Evolutionary conservation across 2,113 vertebrate genomes (phyloP), one percentile per base, ranked within the genome.

Genomic region (Triplophysa rosa): DNA sequence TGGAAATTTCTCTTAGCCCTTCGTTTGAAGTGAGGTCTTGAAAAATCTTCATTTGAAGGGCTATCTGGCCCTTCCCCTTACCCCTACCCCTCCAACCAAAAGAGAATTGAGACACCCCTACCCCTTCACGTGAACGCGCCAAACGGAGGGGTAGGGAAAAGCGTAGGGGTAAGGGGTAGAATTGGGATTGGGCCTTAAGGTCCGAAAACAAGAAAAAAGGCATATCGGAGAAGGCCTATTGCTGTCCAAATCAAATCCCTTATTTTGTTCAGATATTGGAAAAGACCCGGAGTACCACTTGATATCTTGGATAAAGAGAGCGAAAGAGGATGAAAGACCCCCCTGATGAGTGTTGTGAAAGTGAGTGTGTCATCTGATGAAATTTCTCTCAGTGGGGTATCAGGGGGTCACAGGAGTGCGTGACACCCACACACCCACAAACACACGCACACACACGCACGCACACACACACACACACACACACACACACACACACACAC

Each of bases 331-430:
- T 72, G 47, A 42, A 16, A 61, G 61, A 69, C 89, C 85, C 88
- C 83, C 84, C 82, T 52, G 74, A 85, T 72, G 88, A 52, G 49
- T 58, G 54, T 58, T 58, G 49, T 58, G 8, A 87, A 80, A 81
- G 81, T 77, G 82, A 85, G 83, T 23, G 78, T 90, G 90, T 90
- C 90, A 92, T 91, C 91, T 91, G 90, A 93, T 92, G 89, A 89
- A 91, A 92, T 92, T 92, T 90, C 87, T 90, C 82, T 85, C 86
- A 82, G 86, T 84, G 84, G 71, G 84, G 89, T 89, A 89, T 88
- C 87, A 88, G 87, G 87, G 33, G 91, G 91, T 92, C 91, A 91
- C 80, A 86, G 75, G 81, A 87, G 56, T 61, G 33, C 4, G 13
- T 45, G 58, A 61, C 52, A 61, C 54, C 24, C 77, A 45, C 42